A percentile compares a stretch with the other conserved stretches of the same genome.
Conservation (phyloP, 2,888 invertebrate genomes). For the Asteroscopus sphinx region DNA sequence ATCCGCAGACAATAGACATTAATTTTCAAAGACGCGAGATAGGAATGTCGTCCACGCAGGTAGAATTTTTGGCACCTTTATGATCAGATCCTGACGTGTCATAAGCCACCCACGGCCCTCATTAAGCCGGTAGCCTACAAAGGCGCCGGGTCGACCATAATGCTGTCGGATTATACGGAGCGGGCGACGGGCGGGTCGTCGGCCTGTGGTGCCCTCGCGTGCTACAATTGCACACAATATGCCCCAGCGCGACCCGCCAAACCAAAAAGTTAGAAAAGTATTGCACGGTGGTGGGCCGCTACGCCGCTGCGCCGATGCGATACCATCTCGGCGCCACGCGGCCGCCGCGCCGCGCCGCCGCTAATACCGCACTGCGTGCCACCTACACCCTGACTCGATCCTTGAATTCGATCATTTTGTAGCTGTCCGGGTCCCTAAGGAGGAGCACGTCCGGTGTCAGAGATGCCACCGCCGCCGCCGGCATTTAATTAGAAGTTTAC, state of each 20-base stretch:
- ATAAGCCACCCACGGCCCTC: conserved; percentile 88
- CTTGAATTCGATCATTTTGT: conserved; percentile 76
- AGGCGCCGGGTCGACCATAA: conserved; percentile 85
- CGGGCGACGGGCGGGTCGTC: conserved; percentile 80
- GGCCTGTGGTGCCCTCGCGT: conserved; percentile 86
- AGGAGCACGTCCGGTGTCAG: conserved; percentile 72
- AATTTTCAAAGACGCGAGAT: conserved; percentile 84
- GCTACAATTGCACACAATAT: conserved; percentile 87
- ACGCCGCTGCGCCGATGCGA: conserved; percentile 67
- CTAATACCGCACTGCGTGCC: conserved; percentile 59
- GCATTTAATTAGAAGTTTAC: conserved; percentile 83
- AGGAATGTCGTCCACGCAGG: conserved; percentile 87
- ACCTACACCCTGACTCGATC: conserved; percentile 68
- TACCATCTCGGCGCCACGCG: conserved; percentile 80
- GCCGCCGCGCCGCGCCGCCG: conserved; percentile 58
- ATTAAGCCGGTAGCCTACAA: conserved; percentile 88
- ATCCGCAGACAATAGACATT: conserved; percentile 83
- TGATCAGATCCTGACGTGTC: conserved; percentile 88
- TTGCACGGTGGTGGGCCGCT: conserved; percentile 62
- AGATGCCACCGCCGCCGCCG: conserved; percentile 71
- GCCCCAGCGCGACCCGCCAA: conserved; percentile 80
- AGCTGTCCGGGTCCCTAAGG: conserved; percentile 65
- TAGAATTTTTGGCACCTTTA: conserved; percentile 89
- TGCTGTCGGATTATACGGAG: conserved; percentile 85
- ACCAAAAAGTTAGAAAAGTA: conserved; percentile 89